Evolutionary conservation across 35 echinoderm and acorn worm species (phyloP), one percentile per base, ranked within the genome.

Genomic region (Heliocidaris erythrogramma): DNA sequence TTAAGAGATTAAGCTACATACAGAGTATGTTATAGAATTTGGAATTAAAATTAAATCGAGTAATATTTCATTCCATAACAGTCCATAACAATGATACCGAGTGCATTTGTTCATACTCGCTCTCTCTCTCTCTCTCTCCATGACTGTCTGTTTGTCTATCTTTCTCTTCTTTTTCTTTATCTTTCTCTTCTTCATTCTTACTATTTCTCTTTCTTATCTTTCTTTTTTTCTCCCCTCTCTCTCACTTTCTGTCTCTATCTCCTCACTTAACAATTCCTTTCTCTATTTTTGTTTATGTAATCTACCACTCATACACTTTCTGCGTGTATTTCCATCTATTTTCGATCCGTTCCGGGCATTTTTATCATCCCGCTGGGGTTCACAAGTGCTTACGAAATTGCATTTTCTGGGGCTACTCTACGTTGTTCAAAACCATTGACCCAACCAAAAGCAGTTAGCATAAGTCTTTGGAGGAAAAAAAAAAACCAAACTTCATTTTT

Each of bases 331-430:
- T 24, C 7, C 21, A 18, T 78, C 18, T 78, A 2, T 78, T 78
- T 78, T 78, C 27, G 21, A 78, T 78, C 65, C 65, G 27, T 78
- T 78, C 65, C 65, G 65, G 65, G 65, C 65, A 78, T 78, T 78
- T 71, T 13, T 71, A n/a, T 78, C 18, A n/a, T 78, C 27, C 65
- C 65, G 65, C 27, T 24, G 65, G 65, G 65, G 65, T 27, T 78
- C 65, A 78, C 65, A 78, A 78, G 65, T 78, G 65, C 65, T n/a
- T 78, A n/a, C 65, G 65, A 78, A 78, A 78, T 78, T 78, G 65
- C 18, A 78, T 78, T 78, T n/a, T 78, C 65, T 78, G 27, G n/a
- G 18, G 21, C 12, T 60, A 78, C 65, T 27, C 8, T 24, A 78
- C 65, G 65, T 21, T 78, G 65, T 78, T n/a, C 18, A 78, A 7